Evolutionary conservation across 2,113 vertebrate species (phyloP), one percentile per base, ranked within the genome.

Genomic region (Petroica traversi): DNA sequence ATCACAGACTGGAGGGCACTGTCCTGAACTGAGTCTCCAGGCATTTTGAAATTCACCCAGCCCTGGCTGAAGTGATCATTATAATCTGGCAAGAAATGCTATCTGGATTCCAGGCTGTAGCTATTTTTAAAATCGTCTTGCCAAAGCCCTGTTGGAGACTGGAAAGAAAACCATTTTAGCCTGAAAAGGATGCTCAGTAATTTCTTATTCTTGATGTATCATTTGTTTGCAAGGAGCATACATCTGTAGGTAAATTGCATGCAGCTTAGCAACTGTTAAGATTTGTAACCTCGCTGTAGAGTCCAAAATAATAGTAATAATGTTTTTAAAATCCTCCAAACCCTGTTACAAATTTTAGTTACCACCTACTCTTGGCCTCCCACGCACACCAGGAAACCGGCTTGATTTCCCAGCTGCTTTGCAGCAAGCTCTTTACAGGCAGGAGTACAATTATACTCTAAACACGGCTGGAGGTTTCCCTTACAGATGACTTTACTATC

Each of bases 51-150:
- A 91, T 95, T 92, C 88, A 85, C 79, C 90, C 95, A 94, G 52
- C 68, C 68, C 88, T 90, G 88, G 72, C 19, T 88, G 90, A 96
- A 96, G 75, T 77, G 92, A 88, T 93, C 88, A 94, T 96, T 97
- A 96, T 88, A 92, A 88, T 84, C 79, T 95, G 93, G 90, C 94
- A 91, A 81, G 61, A 72, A 81, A 93, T 72, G 75, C 38, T 85
- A 96, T 86, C 79, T 92, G 82, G 31, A 49, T 91, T 95, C 82
- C 93, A 90, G 86, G 92, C 85, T 86, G 78, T 11, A 73, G 54
- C 66, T 96, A 81, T 96, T 97, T 97, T 96, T 28, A 75, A 94
- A 95, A 63, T 40, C 25, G 16, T 85, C 40, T 94, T 80, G 49
- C 92, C 92, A 93, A 81, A 90, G 61, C 52, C 57, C 36, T 81